Conservation (phyloP, 2,797 vertebrate genomes). For the Chelon auratus region DNA sequence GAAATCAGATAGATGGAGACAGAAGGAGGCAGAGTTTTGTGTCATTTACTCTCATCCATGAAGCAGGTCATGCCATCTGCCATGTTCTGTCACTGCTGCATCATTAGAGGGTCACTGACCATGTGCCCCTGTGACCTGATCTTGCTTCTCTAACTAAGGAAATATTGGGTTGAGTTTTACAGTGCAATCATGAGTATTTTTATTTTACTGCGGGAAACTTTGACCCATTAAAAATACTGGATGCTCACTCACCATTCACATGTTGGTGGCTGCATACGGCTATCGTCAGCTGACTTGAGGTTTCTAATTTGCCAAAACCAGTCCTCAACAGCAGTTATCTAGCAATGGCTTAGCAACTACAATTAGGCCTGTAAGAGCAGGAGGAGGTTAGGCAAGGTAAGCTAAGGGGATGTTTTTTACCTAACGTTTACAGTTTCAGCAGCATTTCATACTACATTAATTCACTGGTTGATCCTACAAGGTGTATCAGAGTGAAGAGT, state of each 20-base stretch:
- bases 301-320: not conserved
- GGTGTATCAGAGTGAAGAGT: not conserved
- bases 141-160: slow-evolving; percentile 57
- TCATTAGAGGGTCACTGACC: slow-evolving; percentile 75
- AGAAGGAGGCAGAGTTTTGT: slow-evolving; percentile 69
- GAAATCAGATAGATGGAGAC: slow-evolving; percentile 52
- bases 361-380: not conserved
- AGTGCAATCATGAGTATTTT: slow-evolving; percentile 16
- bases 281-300: no score
- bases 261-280: not conserved
- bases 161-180: slow-evolving; percentile 49
- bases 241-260: slow-evolving; percentile 7
- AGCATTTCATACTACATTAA: not conserved
- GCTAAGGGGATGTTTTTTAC: no score
- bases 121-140: slow-evolving; percentile 44
- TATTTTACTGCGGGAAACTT: slow-evolving; percentile 25
- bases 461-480: not conserved
- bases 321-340: not conserved
- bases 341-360: not conserved
- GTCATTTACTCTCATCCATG: slow-evolving; percentile 71
- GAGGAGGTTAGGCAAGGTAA: no score
- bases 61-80: slow-evolving; percentile 78
- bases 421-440: not conserved
- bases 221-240: slow-evolving; percentile 23
- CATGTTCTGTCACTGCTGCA: slow-evolving; percentile 76